Evolutionary conservation across 1,140 invertebrate genomes (phyloP), one percentile per base, ranked within the genome.

Genomic region (Zaprionus vittiger): DNA sequence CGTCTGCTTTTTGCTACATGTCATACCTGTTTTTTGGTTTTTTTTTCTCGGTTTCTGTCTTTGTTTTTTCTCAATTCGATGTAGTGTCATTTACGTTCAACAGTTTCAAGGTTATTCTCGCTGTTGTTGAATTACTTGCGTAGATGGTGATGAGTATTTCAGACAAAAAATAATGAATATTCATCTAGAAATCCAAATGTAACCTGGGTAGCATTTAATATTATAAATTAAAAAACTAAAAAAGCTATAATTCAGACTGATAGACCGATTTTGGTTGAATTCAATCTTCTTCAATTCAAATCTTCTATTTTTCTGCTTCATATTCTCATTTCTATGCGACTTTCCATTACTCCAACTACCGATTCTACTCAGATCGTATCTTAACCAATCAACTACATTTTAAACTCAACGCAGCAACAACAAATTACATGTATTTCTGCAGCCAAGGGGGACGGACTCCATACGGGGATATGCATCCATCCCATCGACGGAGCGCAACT

Each of bases 401-500:
- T 75, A 89, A 89, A 83, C 61, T 76, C 76, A 80, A 26, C 44
- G 63, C 70, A 70, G 64, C 67, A 80, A 59, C 66, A 79, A 76
- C 78, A 87, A 87, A 87, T 89, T 87, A 89, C 86, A 89, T 79
- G 77, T 77, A 89, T 87, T 89, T 72, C 37, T 17, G 28, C 44
- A 12, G 41, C 59, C 34, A 61, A 70, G 38, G 52, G 60, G 55
- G 34, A 59, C 22, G 59, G 12, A 41, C 17, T 67, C 55, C 34
- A 55, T n/a, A 34, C 62, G 34, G 63, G 65, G 28, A 54, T 38
- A 57, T 49, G 57, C 38, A 26, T 0, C 24, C 24, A 26, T 52
- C 57, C 41, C 75, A 56, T 75, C 65, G 69, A 55, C 47, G 79
- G 84, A 60, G 65, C 69, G 80, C 76, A 80, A 91, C 85, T 90